Evolutionary conservation across 2,113 vertebrate species (phyloP).

Genomic region (Chloropsis hardwickii): DNA sequence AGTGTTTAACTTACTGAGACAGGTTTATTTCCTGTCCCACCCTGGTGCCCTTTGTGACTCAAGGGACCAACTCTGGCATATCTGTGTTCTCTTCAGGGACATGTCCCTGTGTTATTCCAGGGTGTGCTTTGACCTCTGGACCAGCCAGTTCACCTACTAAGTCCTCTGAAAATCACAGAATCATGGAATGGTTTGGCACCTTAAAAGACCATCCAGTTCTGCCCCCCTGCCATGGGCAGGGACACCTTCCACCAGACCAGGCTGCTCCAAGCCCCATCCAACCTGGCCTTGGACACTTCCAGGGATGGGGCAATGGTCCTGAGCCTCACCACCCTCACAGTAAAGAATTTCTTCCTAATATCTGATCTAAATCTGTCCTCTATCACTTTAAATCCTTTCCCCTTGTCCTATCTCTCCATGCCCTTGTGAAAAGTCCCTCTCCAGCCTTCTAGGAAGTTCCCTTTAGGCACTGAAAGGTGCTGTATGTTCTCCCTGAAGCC

Average conservation of each 20-base stretch:
- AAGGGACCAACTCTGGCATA: not conserved
- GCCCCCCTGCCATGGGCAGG: not conserved
- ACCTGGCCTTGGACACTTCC: not conserved
- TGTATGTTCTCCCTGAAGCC: not conserved
- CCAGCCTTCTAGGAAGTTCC: not conserved
- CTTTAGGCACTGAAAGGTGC: not conserved
- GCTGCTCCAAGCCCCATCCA: not conserved
- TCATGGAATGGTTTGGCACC: not conserved
- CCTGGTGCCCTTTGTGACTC: not conserved
- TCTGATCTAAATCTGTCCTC: not conserved
- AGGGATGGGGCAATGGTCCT: accelerated
- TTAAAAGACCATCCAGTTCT: not conserved
- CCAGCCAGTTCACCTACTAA: not conserved
- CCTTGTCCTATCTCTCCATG: not conserved
- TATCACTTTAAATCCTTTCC: not conserved
- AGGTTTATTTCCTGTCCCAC: not conserved
- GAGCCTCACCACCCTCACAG: not conserved
- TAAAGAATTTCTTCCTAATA: not conserved
- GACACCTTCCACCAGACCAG: not conserved
- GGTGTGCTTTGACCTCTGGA: not conserved
- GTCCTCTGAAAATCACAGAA: not conserved
- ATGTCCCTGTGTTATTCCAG: not conserved
- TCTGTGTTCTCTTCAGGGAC: not conserved
- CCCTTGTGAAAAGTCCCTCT: not conserved
- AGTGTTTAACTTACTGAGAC: not conserved